Percentiles rank a stretch among this genome's conserved stretches.
Conservation (phyloP, 2,113 vertebrate genomes). For the Artemisiospiza belli region DNA sequence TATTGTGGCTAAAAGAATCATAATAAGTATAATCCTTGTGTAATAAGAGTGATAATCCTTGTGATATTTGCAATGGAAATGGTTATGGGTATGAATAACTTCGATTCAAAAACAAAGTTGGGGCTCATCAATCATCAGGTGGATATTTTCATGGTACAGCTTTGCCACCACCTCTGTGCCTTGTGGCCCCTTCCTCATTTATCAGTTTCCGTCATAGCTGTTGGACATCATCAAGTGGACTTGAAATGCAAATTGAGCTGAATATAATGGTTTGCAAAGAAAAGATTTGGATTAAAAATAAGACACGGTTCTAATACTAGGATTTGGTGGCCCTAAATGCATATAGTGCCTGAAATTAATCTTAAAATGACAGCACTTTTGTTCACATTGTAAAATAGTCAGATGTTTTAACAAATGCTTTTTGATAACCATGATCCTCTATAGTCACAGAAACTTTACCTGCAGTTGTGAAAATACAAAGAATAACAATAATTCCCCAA, state of each 20-base stretch:
- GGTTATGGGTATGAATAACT: neutral
- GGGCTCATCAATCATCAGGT: neutral
- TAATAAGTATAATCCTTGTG: neutral
- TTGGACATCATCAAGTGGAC: neutral
- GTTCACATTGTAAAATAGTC: neutral
- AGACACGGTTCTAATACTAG: neutral
- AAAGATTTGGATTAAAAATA: neutral
- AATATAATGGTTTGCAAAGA: neutral
- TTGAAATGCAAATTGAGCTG: neutral
- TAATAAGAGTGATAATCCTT: neutral
- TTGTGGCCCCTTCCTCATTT: neutral
- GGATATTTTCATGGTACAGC: neutral
- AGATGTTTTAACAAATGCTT: neutral
- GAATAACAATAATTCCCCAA: neutral
- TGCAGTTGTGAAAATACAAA: neutral
- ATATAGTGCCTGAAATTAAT: neutral
- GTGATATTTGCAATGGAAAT: neutral
- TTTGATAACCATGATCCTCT: neutral
- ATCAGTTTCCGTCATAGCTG: neutral
- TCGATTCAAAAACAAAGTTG: neutral
- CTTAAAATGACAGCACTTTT: neutral
- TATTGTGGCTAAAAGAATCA: neutral
- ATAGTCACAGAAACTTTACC: neutral
- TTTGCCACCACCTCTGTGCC: neutral
- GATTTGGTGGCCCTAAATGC: neutral